phyloP scores from a whole-genome alignment of 2,888 invertebrate genomes.

The Teinopalpus imperialis region DNA sequence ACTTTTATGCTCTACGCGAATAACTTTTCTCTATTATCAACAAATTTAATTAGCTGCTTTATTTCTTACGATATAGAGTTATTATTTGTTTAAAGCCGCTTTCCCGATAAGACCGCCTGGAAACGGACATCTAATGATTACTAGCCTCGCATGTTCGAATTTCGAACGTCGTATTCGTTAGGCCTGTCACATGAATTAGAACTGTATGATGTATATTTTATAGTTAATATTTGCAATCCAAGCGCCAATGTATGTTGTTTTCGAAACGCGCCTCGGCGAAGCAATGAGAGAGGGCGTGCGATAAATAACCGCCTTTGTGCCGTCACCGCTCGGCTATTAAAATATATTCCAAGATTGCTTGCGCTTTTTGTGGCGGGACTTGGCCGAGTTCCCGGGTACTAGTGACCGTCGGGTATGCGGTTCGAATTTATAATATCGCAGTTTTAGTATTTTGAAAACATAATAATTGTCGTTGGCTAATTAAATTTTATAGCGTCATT shows the following conservation, averaged over 20 bases:
- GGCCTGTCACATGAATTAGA: constrained; percentile 45
- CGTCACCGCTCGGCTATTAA: constrained; percentile 78
- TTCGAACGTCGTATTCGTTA: constrained; percentile 61
- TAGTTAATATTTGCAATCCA: constrained; percentile 48
- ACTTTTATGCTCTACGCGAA: constrained; percentile 66
- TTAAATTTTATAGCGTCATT: too few relatives aligned
- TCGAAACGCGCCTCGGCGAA: constrained; percentile 57
- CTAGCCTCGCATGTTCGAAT: constrained; percentile 63
- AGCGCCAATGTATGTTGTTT: constrained; percentile 58
- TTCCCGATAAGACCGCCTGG: constrained; percentile 65
- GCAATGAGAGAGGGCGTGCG: constrained; percentile 81
- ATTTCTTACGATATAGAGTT: constrained; percentile 30
- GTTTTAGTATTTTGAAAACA: too few relatives aligned
- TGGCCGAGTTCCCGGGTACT: constrained; percentile 45
- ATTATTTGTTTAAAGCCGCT: constrained; percentile 34
- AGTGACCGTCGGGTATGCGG: constrained; percentile 46
- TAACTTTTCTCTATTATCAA: constrained; percentile 42
- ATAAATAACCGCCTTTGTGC: constrained; percentile 81
- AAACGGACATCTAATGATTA: constrained; percentile 76
- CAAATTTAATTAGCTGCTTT: constrained; percentile 36
- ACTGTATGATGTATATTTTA: constrained; percentile 46
- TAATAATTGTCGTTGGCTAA: too few relatives aligned
- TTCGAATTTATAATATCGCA: too few relatives aligned
- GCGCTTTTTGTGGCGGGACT: constrained; percentile 63
- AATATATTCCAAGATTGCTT: constrained; percentile 76